phyloP scores from a whole-genome alignment of 2,888 invertebrate species.

The Drosophila acutilabella region DNA sequence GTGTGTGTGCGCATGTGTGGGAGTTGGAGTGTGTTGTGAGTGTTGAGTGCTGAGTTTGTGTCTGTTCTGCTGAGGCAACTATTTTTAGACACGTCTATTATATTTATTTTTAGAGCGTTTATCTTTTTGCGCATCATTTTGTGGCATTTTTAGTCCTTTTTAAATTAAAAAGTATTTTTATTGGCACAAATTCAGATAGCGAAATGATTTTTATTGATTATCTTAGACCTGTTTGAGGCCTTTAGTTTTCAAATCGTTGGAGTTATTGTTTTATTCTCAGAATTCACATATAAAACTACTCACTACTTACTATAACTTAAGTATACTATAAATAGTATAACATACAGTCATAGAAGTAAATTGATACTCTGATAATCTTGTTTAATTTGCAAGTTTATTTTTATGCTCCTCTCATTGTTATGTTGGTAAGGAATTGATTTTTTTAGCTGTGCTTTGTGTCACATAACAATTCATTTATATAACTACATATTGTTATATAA shows the following conservation, averaged over 20 bases:
- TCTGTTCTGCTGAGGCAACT: conserved; percentile 8
- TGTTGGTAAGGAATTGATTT: neutral
- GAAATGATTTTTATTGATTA: neutral
- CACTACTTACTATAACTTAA: too few relatives aligned
- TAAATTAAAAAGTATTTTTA: neutral
- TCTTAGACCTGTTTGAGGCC: too few relatives aligned
- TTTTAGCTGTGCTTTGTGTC: neutral
- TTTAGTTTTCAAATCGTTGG: too few relatives aligned
- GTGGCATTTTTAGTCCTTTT: neutral
- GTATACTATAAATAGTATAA: too few relatives aligned
- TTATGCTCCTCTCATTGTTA: neutral
- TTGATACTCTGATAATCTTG: too few relatives aligned
- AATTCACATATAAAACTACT: too few relatives aligned
- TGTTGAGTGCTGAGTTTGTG: conserved; percentile 2
- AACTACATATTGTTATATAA: neutral
- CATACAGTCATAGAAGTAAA: too few relatives aligned
- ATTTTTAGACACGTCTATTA: conserved; percentile 17
- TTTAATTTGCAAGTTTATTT: neutral
- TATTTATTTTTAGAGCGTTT: conserved; percentile 11
- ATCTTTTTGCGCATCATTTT: neutral
- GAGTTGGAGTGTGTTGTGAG: neutral
- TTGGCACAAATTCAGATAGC: neutral
- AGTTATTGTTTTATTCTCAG: too few relatives aligned
- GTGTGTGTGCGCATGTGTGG: conserved; percentile 5
- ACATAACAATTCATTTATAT: neutral